phyloP scores from a whole-genome alignment of 2,113 vertebrate genomes.

The Rousettus leschenaultii region DNA sequence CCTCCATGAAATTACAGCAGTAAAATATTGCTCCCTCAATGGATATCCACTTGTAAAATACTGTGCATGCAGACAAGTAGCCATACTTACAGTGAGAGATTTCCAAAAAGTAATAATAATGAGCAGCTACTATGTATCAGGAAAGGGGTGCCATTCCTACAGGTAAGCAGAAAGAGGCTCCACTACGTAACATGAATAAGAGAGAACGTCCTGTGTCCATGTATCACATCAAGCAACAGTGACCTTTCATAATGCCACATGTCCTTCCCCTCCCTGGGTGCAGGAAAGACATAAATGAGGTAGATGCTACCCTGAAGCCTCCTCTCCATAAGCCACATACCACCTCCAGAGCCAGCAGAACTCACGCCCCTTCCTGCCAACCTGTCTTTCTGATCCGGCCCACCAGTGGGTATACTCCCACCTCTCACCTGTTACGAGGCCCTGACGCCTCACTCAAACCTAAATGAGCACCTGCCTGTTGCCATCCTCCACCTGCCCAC shows the following conservation, averaged over 20 bases:
- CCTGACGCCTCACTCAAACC: neutral
- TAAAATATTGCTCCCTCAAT: neutral
- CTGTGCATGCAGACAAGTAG: neutral
- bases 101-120: neutral
- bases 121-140: neutral
- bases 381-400: neutral
- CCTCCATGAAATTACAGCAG: neutral
- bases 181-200: neutral
- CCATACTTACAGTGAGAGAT: neutral
- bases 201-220: neutral
- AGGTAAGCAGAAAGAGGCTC: neutral
- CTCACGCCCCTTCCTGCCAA: neutral
- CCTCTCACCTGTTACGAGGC: neutral
- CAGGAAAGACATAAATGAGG: neutral
- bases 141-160: neutral
- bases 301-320: neutral
- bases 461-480: neutral
- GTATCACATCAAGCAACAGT: neutral
- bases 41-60: neutral
- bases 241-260: neutral
- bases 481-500: neutral
- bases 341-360: neutral
- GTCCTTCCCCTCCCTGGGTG: neutral
- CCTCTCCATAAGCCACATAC: neutral
- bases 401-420: neutral